Evolutionary conservation across 2,113 vertebrate species (phyloP), one percentile per base, ranked within the genome.

Genomic region (Donacobius atricapilla): DNA sequence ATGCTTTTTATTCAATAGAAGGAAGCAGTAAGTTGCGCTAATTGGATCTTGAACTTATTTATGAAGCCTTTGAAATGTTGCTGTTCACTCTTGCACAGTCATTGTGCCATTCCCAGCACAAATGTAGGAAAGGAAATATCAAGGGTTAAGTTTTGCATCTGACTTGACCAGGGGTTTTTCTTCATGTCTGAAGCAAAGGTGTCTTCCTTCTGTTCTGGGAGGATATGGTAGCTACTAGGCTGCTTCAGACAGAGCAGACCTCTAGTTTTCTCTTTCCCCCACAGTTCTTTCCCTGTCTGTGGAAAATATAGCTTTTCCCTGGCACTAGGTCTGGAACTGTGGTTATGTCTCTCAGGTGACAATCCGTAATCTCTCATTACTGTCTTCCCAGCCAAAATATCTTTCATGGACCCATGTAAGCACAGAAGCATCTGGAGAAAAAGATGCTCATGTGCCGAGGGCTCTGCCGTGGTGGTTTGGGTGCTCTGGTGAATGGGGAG

Each of bases 391-490:
- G 47, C 30, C 15, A 66, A 89, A 89, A 87, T 57, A 14, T 37
- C 13, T 58, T 78, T 80, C 28, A 33, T 42, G 1, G 1, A 11
- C 82, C 22, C 3, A 0, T 47, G 39, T 54, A 42, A 56, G 15
- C 47, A 39, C 39, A 69, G 45, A 82, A 81, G 7, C 15, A 42
- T 30, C 60, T 30, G 11, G 12, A 75, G 22, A 19, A 84, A 71
- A 81, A 58, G 69, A 27, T 47, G 27, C 39, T 75, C 11, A 5
- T 21, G 47, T 1, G 6, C 47, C 23, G 13, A 35, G 35, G 30
- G 16, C 25, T 37, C 25, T 66, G 54, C 50, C 0, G 0, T 4
- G 6, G 54, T 50, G 51, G 15, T 66, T 90, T 35, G 39, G 78
- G 21, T 2, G 4, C 15, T 7, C 4, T 23, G 44, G 31, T 69